Evolutionary conservation across 2,888 invertebrate species (phyloP).

Genomic region (Eucera pruinosa): DNA sequence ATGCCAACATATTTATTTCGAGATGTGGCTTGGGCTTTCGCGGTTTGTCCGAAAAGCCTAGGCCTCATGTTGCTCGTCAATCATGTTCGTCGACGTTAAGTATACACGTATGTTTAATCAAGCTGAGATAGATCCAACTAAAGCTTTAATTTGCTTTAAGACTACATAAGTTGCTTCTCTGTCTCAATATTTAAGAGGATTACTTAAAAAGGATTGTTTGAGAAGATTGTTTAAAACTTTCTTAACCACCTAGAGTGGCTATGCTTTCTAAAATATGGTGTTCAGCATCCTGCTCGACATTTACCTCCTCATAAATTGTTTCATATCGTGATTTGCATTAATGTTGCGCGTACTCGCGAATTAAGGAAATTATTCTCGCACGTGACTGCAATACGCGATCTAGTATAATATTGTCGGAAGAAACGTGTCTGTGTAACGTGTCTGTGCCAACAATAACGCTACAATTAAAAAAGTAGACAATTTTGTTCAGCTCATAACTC

Average conservation of each 20-base stretch:
- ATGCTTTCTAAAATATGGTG: not conserved
- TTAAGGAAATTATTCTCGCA: conserved; percentile 56
- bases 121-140: too few relatives aligned
- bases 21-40: conserved; percentile 34
- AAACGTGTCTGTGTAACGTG: not conserved
- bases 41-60: conserved; percentile 20
- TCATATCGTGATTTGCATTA: conserved; percentile 50
- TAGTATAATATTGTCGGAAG: not conserved
- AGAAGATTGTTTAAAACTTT: not conserved
- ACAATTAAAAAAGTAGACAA: conserved; percentile 49
- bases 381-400: conserved; percentile 48
- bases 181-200: not conserved
- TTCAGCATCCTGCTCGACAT: not conserved
- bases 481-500: conserved; percentile 33
- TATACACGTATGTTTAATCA: not conserved
- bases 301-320: conserved; percentile 26
- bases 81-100: not conserved
- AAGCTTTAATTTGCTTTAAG: not conserved
- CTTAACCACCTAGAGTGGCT: not conserved
- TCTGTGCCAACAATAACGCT: conserved; percentile 33
- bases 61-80: conserved; percentile 25
- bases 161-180: not conserved
- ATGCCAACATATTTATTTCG: conserved; percentile 66
- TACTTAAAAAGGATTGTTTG: not conserved
- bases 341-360: conserved; percentile 42